Base-by-base conservation (phyloP, 2,797 vertebrate species). In the Petrocephalus schoutedeni region DNA sequence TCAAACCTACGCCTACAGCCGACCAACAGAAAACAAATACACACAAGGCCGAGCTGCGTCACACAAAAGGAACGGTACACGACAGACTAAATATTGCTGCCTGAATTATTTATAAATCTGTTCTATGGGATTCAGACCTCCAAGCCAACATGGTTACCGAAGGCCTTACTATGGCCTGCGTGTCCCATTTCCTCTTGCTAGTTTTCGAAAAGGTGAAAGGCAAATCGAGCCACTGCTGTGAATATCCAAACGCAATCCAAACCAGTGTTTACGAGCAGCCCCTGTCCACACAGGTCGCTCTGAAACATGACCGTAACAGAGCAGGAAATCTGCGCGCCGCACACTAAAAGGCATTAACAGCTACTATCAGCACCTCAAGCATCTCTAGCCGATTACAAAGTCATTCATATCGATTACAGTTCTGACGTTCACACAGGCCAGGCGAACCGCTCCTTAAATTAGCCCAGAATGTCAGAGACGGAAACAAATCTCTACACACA, bases 61-160 rank as follows among this genome's bases (percentile, higher is more conserved):
- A 90, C 88, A 89, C 89, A 93, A 77, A 89, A 89, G 67, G 89
- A 89, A 87, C 90, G 91, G 90, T 87, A 88, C 91, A 89, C 1
- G 23, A 91, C 90, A 90, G 88, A 86, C 90, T 92, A 90, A 89
- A 93, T 95, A 94, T 91, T 92, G 90, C 90, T 89, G 86, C 85
- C 87, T 95, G 89, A 94, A 95, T 95, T 95, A 95, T 95, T 93
- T 92, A 95, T 94, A 88, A 90, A 56, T 88, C 77, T 88, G 89
- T 89, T 85, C 86, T 77, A 74, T 6, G 89, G 67, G 16, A 51
- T 88, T 85, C 7, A 36, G 84, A 89, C 80, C 21, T 21, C 21
- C 4, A n/a, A 84, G 45, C 21, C 10, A 4, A 54, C 10, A 28
- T 4, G n/a, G 41, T 32, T 32, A 67, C 23, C 10, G 23, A 32